Evolutionary conservation across 2,888 invertebrate species (phyloP).

Genomic region (Pyralis farinalis): DNA sequence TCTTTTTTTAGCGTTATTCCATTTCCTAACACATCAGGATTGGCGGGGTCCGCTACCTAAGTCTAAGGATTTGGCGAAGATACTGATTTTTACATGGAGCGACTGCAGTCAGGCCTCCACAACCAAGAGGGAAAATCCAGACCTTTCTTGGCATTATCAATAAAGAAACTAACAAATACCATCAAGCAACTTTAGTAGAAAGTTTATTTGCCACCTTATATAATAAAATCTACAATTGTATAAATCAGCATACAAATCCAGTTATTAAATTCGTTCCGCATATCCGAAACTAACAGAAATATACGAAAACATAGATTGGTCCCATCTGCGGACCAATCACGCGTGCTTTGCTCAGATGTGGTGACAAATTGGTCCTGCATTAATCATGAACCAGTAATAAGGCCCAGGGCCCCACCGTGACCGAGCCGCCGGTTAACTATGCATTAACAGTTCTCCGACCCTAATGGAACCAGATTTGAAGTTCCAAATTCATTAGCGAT

Average conservation of each 20-base stretch:
- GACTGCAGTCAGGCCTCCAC: no score
- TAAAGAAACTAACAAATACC: no score
- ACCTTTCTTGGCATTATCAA: no score
- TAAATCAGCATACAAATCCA: background rate
- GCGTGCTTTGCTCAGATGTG: conserved; percentile 7
- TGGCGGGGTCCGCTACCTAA: no score
- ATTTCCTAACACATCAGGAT: no score
- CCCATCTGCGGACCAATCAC: conserved; percentile 7
- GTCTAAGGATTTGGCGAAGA: no score
- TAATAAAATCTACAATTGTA: no score
- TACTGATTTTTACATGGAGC: no score
- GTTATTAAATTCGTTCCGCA: background rate
- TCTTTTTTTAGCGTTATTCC: no score
- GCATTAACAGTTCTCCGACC: conserved; percentile 7
- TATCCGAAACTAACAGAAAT: background rate
- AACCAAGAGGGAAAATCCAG: no score
- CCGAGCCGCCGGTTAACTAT: conserved; percentile 10
- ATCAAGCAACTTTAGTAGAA: no score
- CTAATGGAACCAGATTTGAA: conserved; percentile 15
- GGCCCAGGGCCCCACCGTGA: conserved; percentile 14
- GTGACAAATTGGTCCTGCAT: conserved; percentile 51
- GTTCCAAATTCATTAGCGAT: conserved; percentile 17
- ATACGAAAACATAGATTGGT: background rate
- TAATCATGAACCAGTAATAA: conserved; percentile 48
- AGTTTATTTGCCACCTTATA: no score